phyloP scores from a whole-genome alignment of 2,797 vertebrate genomes.

The Coracias cyanogaster region DNA sequence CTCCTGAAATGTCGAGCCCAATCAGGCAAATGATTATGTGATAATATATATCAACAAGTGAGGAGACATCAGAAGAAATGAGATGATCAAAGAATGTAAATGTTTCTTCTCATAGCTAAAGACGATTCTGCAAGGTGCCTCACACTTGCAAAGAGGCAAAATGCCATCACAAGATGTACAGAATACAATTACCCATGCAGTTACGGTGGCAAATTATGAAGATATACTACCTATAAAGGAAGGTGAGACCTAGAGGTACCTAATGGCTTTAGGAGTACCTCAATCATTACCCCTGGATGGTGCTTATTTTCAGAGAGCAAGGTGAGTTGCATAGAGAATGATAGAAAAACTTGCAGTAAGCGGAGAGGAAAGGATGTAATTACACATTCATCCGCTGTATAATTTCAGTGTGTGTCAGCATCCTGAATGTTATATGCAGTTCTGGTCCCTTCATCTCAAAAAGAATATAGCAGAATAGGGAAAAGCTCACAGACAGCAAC shows the following conservation, averaged over 20 bases:
- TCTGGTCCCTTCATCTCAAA: constrained; percentile 14
- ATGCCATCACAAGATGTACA: not conserved
- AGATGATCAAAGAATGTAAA: not conserved
- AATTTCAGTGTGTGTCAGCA: constrained; percentile 54
- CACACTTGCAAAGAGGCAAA: not conserved
- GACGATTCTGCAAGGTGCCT: not conserved
- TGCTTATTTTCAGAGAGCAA: constrained; percentile 14
- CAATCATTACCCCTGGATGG: not conserved
- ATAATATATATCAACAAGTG: not conserved
- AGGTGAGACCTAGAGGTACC: not conserved
- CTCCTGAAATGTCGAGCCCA: not conserved
- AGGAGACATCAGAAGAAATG: not conserved
- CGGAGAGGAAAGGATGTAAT: constrained; percentile 25
- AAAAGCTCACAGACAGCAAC: not conserved
- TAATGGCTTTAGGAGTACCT: not conserved
- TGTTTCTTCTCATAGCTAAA: not conserved
- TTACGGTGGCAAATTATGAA: not conserved
- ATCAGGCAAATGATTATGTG: not conserved
- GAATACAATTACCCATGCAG: not conserved
- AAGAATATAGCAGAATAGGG: not conserved
- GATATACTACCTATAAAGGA: not conserved
- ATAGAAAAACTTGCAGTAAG: constrained; percentile 21
- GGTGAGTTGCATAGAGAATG: not conserved
- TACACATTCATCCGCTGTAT: constrained; percentile 32
- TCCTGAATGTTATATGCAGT: not conserved